phyloP scores from a whole-genome alignment of 1,140 invertebrate species.

The Druon quercuslanigerum region DNA sequence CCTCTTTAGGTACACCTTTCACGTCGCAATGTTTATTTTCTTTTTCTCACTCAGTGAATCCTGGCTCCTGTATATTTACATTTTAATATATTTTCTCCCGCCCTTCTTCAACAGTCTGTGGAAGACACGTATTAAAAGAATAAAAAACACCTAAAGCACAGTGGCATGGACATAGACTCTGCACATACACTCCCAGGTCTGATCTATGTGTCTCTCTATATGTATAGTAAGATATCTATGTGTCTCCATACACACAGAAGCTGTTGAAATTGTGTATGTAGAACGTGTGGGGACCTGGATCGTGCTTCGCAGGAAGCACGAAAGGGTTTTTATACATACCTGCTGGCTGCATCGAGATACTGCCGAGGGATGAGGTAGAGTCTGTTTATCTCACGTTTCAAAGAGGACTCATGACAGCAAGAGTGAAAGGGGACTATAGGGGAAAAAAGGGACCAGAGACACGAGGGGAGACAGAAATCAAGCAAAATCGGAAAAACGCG shows the following conservation, averaged over 20 bases:
- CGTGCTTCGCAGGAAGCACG: neutral
- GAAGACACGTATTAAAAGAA: constrained; percentile 30
- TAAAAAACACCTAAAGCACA: neutral
- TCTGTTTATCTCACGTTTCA: constrained; percentile 25
- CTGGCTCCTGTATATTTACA: neutral
- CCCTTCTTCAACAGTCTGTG: constrained; percentile 27
- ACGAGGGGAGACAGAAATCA: neutral
- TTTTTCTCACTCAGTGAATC: constrained; percentile 24
- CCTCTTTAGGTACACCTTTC: constrained; percentile 24
- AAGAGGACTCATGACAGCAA: constrained; percentile 10
- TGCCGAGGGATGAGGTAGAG: constrained; percentile 2
- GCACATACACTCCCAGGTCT: neutral
- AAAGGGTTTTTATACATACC: neutral
- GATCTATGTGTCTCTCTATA: neutral
- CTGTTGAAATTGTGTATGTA: neutral
- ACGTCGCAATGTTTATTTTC: constrained; percentile 27
- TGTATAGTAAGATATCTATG: neutral
- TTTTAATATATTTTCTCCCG: constrained; percentile 28
- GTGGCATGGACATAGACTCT: neutral
- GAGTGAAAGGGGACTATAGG: neutral
- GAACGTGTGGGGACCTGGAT: neutral
- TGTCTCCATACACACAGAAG: neutral
- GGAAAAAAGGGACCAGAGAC: neutral
- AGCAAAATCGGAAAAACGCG: constrained; percentile 2
- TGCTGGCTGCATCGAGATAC: neutral